phyloP scores from a whole-genome alignment of 1,140 invertebrate genomes.

The Holotrichia oblita region DNA sequence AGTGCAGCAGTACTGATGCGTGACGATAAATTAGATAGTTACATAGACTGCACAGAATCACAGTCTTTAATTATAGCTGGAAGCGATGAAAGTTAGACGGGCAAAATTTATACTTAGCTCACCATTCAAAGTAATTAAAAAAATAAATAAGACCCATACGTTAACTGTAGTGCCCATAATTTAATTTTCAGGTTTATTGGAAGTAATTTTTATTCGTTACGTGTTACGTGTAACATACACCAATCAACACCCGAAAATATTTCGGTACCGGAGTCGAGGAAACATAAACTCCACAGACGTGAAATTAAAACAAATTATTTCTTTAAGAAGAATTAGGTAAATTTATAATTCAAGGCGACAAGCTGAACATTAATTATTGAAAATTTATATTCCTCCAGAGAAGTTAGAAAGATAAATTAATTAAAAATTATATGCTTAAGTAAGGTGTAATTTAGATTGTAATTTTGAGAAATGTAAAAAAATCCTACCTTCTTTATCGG shows the following conservation, averaged over 20 bases:
- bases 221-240: neutral
- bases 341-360: constrained; percentile 10
- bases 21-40: too few species aligned
- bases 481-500: constrained; percentile 42
- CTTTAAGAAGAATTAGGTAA: neutral
- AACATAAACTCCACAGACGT: neutral
- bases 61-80: too few species aligned
- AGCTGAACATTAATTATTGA: constrained; percentile 34
- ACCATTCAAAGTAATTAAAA: too few species aligned
- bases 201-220: neutral
- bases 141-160: too few species aligned
- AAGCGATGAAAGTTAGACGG: too few species aligned
- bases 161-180: too few species aligned
- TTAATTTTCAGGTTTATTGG: too few species aligned
- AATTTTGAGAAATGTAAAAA: constrained; percentile 36
- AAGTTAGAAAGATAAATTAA: constrained; percentile 41
- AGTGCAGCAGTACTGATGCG: too few species aligned
- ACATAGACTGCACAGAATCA: too few species aligned
- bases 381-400: constrained; percentile 42
- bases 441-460: constrained; percentile 40
- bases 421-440: constrained; percentile 43
- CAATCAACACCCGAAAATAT: neutral
- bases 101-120: too few species aligned
- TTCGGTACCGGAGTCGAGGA: neutral
- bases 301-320: constrained; percentile 37